Conservation (phyloP, 37 sponge, comb jelly and placozoan species). For the Petrosia ficiformis region DNA sequence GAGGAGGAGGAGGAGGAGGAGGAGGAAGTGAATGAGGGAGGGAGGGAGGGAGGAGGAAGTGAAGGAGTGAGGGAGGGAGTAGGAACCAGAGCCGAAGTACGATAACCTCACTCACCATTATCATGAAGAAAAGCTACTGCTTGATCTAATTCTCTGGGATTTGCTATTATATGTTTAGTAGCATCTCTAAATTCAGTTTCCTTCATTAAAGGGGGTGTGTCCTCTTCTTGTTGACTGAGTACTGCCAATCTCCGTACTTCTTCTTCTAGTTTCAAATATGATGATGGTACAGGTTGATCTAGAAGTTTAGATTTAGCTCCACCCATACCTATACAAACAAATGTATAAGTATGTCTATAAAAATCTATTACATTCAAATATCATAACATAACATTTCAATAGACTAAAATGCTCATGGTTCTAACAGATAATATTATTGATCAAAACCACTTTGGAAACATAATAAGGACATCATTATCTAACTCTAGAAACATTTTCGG, state of each 20-base stretch:
- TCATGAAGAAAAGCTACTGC: constrained; percentile 91
- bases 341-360: too few species aligned
- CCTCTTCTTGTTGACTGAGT: background rate
- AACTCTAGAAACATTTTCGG: too few species aligned
- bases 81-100: too few species aligned
- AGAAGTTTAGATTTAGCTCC: constrained; percentile 52
- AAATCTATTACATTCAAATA: background rate
- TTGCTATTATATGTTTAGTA: constrained; percentile 62
- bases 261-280: constrained; percentile 74
- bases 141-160: constrained; percentile 77
- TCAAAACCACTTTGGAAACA: too few species aligned
- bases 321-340: constrained; percentile 4
- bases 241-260: constrained; percentile 48
- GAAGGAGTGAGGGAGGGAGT: too few species aligned
- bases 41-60: too few species aligned
- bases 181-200: constrained; percentile 69
- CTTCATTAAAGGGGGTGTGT: constrained; percentile 65
- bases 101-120: constrained; percentile 73
- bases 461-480: background rate
- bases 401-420: too few species aligned
- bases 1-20: background rate
- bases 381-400: background rate
- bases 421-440: too few species aligned
- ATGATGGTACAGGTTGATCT: constrained; percentile 82
- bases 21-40: too few species aligned